Evolutionary conservation across 2,888 invertebrate genomes (phyloP), one percentile per base, ranked within the genome.

Genomic region (Hyppa rectilinea): DNA sequence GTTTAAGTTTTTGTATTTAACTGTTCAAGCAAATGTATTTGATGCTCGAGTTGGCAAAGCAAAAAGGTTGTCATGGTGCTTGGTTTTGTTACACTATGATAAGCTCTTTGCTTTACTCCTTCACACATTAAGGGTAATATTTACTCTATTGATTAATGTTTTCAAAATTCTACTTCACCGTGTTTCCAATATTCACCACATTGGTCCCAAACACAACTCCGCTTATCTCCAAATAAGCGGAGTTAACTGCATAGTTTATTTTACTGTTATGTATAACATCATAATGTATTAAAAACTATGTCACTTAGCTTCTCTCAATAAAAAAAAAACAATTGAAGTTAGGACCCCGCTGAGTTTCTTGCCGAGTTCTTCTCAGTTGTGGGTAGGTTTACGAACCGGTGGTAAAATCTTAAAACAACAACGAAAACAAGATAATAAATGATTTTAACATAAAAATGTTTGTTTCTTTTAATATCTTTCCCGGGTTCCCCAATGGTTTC

Each of bases 271-370:
- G 29, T 70, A 23, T 23, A 29, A 40, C n/a, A 56, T 40, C 36
- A 56, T 17, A 26, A n/a, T 43, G 1, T 40, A 55, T 55, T 40
- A 2, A n/a, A 67, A 60, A 52, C 53, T 47, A 60, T 52, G 62
- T 36, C 5, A n/a, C n/a, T 29, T 59, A 65, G 49, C 3, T 53
- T 20, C 62, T 38, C 20, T 49, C 14, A 74, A 38, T 23, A 34
- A 43, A 58, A 66, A 12, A 0, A 53, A 53, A 70, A 17, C 0
- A 75, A 70, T 64, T 64, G 17, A 52, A 56, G 23, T 5, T 50
- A 74, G 73, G 59, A 20, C 66, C 79, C 76, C 72, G 49, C 68
- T 82, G 79, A 79, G 82, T 82, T 82, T 82, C 82, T 81, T 76
- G 82, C 70, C 80, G 76, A 2, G 62, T 61, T 81, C 81, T 82